Percentiles rank a stretch among this genome's conserved stretches.
phyloP scores from a whole-genome alignment of 2,797 vertebrate species.

The Ceryle rudis region DNA sequence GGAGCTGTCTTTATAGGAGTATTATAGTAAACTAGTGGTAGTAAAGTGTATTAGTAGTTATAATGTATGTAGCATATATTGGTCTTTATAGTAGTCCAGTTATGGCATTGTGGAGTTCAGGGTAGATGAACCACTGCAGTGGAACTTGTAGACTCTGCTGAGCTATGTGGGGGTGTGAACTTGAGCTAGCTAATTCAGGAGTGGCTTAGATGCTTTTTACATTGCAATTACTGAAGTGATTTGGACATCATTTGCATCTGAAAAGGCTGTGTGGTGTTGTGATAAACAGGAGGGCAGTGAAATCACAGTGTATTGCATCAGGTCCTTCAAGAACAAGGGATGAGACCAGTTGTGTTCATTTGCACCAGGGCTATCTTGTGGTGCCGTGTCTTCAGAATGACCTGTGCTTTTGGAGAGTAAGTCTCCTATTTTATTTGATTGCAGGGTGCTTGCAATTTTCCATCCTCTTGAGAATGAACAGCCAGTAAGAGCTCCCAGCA shows the following conservation, averaged over 20 bases:
- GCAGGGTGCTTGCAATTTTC: not conserved
- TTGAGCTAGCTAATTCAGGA: not conserved
- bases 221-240: conserved; percentile 4
- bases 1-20: not conserved
- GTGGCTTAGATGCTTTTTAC: not conserved
- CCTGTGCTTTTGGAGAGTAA: not conserved
- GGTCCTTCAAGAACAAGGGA: not conserved
- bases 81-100: not conserved
- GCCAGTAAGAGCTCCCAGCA: not conserved
- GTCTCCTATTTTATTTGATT: not conserved
- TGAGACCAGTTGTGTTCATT: not conserved
- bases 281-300: not conserved
- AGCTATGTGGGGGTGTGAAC: not conserved
- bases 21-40: not conserved
- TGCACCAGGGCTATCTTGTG: not conserved
- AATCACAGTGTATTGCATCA: not conserved
- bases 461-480: not conserved
- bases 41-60: not conserved
- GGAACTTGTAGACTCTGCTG: not conserved
- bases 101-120: not conserved
- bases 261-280: not conserved
- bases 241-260: not conserved
- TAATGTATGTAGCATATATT: not conserved
- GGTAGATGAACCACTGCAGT: not conserved
- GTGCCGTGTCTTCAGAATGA: not conserved